Base-by-base conservation (phyloP, 2,113 vertebrate species). In the Spea multiplicata region DNA sequence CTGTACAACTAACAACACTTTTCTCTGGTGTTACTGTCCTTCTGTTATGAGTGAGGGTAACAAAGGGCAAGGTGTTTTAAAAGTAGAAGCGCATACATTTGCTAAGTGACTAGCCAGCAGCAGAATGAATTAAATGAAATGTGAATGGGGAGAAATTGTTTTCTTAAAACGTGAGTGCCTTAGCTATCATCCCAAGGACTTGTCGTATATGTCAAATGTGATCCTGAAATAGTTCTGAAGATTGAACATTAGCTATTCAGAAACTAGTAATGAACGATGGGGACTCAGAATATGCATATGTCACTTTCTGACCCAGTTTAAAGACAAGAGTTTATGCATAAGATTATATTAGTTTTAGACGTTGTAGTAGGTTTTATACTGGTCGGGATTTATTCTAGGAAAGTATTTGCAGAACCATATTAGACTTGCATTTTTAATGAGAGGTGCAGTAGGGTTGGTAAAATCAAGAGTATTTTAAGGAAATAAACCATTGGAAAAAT, bases 301-400 rank as follows among this genome's bases (percentile, higher is more conserved):
- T 16, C 74, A 68, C 30, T 75, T 76, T 67, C 14, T 76, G 74
- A 75, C 65, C 74, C 52, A 68, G 14, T 67, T 67, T 55, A 76
- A 55, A 46, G 66, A 76, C 30, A 12, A 6, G n/a, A 66, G 6
- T 65, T 65, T 64, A 59, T 45, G 61, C 17, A 47, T 10, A 4
- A 8, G 61, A 75, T 50, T 48, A 64, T 52, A 75, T 65, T 66
- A 66, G 61, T n/a, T n/a, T n/a, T n/a, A n/a, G n/a, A n/a, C n/a
- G n/a, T n/a, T n/a, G n/a, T n/a, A n/a, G n/a, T n/a, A n/a, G n/a
- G n/a, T n/a, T n/a, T n/a, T n/a, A n/a, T n/a, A n/a, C n/a, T n/a
- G n/a, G n/a, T n/a, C n/a, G n/a, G n/a, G n/a, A n/a, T n/a, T n/a
- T n/a, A n/a, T n/a, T n/a, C n/a, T n/a, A 62, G 10, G 0, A 59